Evolutionary conservation across 2,113 vertebrate genomes (phyloP).

Genomic region (Chlorodrepanis virens): DNA sequence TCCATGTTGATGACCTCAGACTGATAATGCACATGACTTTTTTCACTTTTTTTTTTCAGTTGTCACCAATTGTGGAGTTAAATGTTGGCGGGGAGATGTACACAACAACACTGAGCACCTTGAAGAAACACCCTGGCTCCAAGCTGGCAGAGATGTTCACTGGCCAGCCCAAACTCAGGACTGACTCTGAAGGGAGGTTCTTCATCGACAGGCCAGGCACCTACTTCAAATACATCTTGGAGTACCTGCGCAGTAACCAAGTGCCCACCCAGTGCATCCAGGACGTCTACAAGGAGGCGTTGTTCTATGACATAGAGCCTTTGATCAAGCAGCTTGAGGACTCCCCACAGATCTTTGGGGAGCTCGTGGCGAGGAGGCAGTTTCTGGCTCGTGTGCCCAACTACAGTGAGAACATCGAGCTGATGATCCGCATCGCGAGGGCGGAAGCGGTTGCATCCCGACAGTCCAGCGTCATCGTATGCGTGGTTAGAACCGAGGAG

Average conservation of each 20-base stretch:
- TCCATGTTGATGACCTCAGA: not conserved
- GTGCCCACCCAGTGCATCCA: conserved; percentile 77
- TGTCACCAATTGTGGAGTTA: conserved; percentile 77
- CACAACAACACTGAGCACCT: conserved; percentile 78
- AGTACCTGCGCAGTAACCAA: conserved; percentile 83
- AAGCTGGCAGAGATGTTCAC: conserved; percentile 83
- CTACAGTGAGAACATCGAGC: conserved; percentile 91
- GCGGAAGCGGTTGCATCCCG: conserved; percentile 85
- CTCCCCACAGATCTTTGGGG: conserved; percentile 84
- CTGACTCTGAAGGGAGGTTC: conserved; percentile 78
- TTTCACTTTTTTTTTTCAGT: conserved; percentile 39
- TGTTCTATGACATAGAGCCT: conserved; percentile 83
- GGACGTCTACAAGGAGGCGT: conserved; percentile 85
- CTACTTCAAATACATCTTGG: conserved; percentile 83
- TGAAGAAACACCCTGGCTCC: conserved; percentile 82
- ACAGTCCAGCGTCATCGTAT: conserved; percentile 79
- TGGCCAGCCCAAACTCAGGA: conserved; percentile 46
- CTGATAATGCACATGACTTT: not conserved
- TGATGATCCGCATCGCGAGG: conserved; percentile 86
- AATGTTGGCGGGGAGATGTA: conserved; percentile 87
- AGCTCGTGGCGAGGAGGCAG: conserved; percentile 86
- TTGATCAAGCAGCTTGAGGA: conserved; percentile 87
- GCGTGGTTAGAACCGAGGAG: conserved; percentile 79
- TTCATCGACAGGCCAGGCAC: conserved; percentile 88
- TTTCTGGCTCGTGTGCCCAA: conserved; percentile 85